Evolutionary conservation across 2,888 invertebrate genomes (phyloP).

Genomic region (Drosophila fulvimacula): DNA sequence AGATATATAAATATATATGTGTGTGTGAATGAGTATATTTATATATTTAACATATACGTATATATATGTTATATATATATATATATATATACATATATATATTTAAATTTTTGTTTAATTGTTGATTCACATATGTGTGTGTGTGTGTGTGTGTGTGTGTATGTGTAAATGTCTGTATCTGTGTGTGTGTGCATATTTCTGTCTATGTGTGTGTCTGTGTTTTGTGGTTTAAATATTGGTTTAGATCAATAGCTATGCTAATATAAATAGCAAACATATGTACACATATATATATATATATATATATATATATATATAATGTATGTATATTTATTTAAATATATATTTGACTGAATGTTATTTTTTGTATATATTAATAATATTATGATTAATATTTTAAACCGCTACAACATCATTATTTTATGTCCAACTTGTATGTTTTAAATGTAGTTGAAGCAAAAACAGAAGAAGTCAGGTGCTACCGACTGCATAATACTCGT

Average conservation of each 20-base stretch:
- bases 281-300: constrained; percentile 21
- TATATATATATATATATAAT: constrained; percentile 6
- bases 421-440: constrained; percentile 47
- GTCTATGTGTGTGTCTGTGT: constrained; percentile 33
- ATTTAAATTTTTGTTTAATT: neutral
- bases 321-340: constrained; percentile 27
- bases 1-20: neutral
- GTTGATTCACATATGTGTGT: constrained; percentile 8
- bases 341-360: constrained; percentile 77
- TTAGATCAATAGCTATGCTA: constrained; percentile 43
- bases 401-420: constrained; percentile 25
- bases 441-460: constrained; percentile 34
- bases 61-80: constrained; percentile 2
- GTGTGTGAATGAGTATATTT: neutral
- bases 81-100: neutral
- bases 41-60: neutral
- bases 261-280: constrained; percentile 33
- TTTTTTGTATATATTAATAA: constrained; percentile 73
- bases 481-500: constrained; percentile 9
- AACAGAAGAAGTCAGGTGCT: neutral
- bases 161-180: neutral
- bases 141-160: neutral
- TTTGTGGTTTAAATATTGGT: constrained; percentile 47
- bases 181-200: neutral
- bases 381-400: constrained; percentile 55